Evolutionary conservation across 1,140 invertebrate species (phyloP), one percentile per base, ranked within the genome.

Genomic region (Pogonomyrmex barbatus): DNA sequence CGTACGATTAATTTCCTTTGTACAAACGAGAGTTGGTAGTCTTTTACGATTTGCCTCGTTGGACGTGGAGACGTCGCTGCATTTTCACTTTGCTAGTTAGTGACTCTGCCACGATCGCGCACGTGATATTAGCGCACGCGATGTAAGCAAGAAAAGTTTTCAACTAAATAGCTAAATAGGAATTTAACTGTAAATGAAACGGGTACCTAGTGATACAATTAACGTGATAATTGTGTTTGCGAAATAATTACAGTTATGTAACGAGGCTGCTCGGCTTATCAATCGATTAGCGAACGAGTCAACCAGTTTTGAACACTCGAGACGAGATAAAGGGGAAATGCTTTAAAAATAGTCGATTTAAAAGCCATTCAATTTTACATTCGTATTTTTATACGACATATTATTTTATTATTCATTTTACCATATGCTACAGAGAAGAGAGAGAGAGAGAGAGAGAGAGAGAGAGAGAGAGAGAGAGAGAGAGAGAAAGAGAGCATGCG

Each of bases 161-260:
- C 24, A 24, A n/a, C n/a, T n/a, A n/a, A 24, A 24, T 24, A 24
- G 24, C 24, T 24, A 24, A 24, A 24, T 24, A 24, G 24, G 24
- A 24, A 24, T 24, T 24, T 24, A 24, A 24, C 24, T 24, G 24
- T 24, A 24, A 24, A 24, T 24, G 24, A 24, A 24, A 24, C 24
- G 24, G 24, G 24, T 24, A 24, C 24, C 24, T 24, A 24, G 24
- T 24, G 24, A 24, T 24, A 24, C 24, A 24, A 24, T 24, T 54
- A 17, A 39, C 10, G 14, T 75, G 6, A 9, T 24, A 24, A 24
- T 5, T 24, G 1, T 24, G 47, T 17, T 14, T 30, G 54, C 30
- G 12, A 81, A 79, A 77, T 58, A 78, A 85, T 78, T 54, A 12
- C 17, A 50, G 24, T 85, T 85, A 58, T 17, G 33, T 39, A 85